Base-by-base conservation (phyloP, 2,888 invertebrate species). In the Tholera decimalis region DNA sequence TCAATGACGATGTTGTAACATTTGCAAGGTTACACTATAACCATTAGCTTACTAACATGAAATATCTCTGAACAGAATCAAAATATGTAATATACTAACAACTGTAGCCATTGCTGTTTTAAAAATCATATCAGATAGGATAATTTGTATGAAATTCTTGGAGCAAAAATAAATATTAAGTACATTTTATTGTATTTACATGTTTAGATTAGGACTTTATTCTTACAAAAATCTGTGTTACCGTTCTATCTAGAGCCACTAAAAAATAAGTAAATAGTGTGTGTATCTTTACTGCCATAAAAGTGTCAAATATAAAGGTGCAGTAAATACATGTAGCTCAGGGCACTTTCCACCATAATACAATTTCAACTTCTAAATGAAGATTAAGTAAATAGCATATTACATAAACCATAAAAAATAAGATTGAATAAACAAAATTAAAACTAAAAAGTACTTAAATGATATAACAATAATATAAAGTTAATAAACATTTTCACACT, bases 21-120 rank as follows among this genome's bases (percentile, higher is more conserved):
- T 18, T 62, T 59, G 55, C 72, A 80, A 80, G 64, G 77, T 64
- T 77, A 26, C n/a, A 28, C 20, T 46, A 24, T 59, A 55, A 57
- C 30, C 20, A 58, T 62, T 79, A 62, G 62, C 50, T 61, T 64
- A 53, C 33, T 28, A 49, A 58, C 11, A 44, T 58, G 20, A 62
- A 66, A 57, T 39, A 49, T 13, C 41, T 64, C 20, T 47, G 26
- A 46, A 43, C 39, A 43, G 39, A 57, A 61, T 56, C 30, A 33
- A 37, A 53, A 58, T 58, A 47, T 50, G n/a, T n/a, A n/a, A n/a
- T n/a, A n/a, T n/a, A n/a, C n/a, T n/a, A n/a, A n/a, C n/a, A n/a
- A n/a, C n/a, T n/a, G n/a, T n/a, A n/a, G n/a, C n/a, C n/a, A n/a
- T n/a, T n/a, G n/a, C n/a, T n/a, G n/a, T n/a, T n/a, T n/a, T n/a